phyloP scores from a whole-genome alignment of 2,113 vertebrate genomes.

The Oreocharis arfaki region DNA sequence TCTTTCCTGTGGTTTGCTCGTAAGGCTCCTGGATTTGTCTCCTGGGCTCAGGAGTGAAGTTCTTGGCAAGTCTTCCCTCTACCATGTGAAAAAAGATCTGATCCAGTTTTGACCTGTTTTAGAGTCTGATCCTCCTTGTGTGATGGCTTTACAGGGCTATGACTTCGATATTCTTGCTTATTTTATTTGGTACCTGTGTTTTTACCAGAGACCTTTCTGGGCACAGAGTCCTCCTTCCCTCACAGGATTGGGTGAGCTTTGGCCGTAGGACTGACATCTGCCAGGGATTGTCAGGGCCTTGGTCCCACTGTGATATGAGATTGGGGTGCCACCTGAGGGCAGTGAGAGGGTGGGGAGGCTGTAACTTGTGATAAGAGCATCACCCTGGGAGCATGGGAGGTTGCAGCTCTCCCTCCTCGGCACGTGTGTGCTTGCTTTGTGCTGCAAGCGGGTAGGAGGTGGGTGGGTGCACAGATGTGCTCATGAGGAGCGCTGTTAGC shows the following conservation, averaged over 20 bases:
- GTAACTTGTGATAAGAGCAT: background rate
- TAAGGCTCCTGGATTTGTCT: background rate
- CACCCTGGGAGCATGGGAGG: background rate
- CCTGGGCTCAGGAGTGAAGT: background rate
- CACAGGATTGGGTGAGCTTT: background rate
- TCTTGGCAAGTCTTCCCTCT: background rate
- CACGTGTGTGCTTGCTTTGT: background rate
- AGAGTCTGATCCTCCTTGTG: background rate
- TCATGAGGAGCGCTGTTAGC: fast-evolving
- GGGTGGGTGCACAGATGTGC: background rate
- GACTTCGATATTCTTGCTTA: background rate
- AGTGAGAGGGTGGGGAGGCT: background rate
- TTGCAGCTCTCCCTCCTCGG: background rate
- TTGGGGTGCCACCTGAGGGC: background rate
- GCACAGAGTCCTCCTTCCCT: fast-evolving
- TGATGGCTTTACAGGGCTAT: background rate
- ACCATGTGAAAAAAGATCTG: background rate
- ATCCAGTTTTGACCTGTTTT: background rate
- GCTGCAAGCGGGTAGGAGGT: background rate
- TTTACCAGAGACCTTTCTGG: background rate
- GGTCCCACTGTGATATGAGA: background rate
- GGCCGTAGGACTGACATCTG: background rate
- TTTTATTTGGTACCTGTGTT: background rate
- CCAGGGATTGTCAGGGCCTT: background rate
- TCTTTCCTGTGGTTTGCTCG: background rate